Percentiles rank a stretch among this genome's conserved stretches.
phyloP scores from a whole-genome alignment of 2,797 vertebrate genomes.

The Caiman crocodilus region DNA sequence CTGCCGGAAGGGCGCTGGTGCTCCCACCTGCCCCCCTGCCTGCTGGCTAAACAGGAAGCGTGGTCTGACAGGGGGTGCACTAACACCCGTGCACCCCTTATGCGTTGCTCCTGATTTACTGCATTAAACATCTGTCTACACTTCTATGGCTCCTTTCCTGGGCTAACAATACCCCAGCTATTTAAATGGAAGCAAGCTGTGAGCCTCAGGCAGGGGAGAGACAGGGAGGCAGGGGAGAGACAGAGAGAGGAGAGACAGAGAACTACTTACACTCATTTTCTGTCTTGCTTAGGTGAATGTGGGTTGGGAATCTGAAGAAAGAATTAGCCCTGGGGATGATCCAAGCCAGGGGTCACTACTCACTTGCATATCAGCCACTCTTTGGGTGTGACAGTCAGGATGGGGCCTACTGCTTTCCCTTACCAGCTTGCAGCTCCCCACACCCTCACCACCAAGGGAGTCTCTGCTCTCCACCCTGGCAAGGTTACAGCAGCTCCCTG shows the following conservation, averaged over 20 bases:
- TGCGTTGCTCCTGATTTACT: too few relatives aligned
- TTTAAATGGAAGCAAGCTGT: background rate
- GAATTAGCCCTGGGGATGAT: background rate
- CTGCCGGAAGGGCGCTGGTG: too few relatives aligned
- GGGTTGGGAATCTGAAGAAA: background rate
- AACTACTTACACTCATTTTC: background rate
- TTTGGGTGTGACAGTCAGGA: background rate
- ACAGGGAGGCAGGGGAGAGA: background rate
- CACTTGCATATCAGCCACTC: background rate
- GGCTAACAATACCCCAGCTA: constrained; percentile 70
- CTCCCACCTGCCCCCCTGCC: too few relatives aligned
- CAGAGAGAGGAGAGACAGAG: too few relatives aligned
- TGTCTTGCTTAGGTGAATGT: background rate
- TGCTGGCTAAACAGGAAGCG: too few relatives aligned
- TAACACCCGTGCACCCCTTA: too few relatives aligned
- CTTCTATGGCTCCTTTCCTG: constrained; percentile 50
- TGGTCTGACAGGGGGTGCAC: too few relatives aligned
- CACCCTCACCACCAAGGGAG: background rate
- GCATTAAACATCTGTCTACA: background rate
- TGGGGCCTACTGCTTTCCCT: background rate
- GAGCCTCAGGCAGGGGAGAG: background rate
- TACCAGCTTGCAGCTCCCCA: background rate
- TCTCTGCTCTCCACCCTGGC: background rate
- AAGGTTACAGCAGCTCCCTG: background rate
- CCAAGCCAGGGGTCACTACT: background rate